These are phyloP conservation scores for Coecobrya sp. DNA, from an alignment of 2,888 invertebrate species.

Conservation along the genomic window DNA sequence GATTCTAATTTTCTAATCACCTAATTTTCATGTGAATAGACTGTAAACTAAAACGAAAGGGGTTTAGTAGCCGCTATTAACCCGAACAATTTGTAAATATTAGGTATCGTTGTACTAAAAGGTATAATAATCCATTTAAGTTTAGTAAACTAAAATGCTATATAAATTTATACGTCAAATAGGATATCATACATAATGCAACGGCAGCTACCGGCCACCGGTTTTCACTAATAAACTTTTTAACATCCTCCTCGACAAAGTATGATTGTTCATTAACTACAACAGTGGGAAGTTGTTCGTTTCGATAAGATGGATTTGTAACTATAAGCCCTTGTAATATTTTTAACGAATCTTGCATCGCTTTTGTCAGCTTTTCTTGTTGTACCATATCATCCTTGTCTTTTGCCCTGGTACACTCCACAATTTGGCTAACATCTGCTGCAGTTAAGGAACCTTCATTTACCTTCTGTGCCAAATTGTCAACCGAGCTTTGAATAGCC, in stretches of 20 bases:
- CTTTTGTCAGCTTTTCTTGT: constrained; percentile 13
- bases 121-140: background rate
- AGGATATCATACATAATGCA: background rate
- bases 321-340: constrained; percentile 13
- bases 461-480: constrained; percentile 35
- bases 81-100: background rate
- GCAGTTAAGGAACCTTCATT: constrained; percentile 26
- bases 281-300: constrained; percentile 13
- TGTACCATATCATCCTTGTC: background rate
- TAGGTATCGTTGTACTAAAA: background rate
- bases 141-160: background rate
- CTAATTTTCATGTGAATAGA: no score
- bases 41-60: background rate
- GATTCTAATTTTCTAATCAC: no score
- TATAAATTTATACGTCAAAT: background rate
- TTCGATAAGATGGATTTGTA: constrained; percentile 2
- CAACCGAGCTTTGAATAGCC: constrained; percentile 64
- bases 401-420: background rate
- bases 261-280: background rate
- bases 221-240: background rate
- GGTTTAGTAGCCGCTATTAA: background rate
- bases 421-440: background rate
- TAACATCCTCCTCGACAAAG: background rate
- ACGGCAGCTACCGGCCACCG: constrained; percentile 23
- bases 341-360: constrained; percentile 44